Percentiles rank a stretch among this genome's conserved stretches.
phyloP scores from a whole-genome alignment of 2,113 vertebrate genomes.

The Passer domesticus region DNA sequence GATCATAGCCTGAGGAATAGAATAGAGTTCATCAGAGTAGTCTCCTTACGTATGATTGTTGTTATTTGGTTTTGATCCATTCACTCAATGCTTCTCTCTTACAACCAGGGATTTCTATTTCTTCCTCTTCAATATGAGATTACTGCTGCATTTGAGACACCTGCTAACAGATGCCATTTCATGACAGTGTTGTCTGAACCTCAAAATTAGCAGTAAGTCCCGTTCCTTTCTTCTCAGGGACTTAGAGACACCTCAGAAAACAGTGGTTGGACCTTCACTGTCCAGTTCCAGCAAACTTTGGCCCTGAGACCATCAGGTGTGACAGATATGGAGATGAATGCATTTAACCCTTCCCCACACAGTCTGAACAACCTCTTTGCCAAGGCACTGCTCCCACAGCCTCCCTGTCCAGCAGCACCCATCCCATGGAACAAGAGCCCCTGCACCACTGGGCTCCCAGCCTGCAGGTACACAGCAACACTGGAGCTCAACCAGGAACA shows the following conservation, averaged over 20 bases:
- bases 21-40: background rate
- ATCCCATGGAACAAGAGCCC: rapidly evolving
- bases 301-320: background rate
- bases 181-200: background rate
- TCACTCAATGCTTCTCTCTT: background rate
- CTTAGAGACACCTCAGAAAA: background rate
- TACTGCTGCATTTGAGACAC: background rate
- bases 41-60: background rate
- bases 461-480: background rate
- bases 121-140: background rate
- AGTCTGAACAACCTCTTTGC: background rate
- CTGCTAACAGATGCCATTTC: background rate
- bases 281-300: background rate
- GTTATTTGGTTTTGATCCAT: background rate
- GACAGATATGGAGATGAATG: background rate
- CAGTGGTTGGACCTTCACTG: rapidly evolving
- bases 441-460: rapidly evolving
- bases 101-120: background rate
- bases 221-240: background rate
- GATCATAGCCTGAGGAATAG: background rate
- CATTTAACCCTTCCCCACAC: background rate
- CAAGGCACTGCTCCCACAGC: background rate
- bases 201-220: background rate
- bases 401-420: background rate
- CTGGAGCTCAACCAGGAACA: background rate